Conservation (phyloP, 1,140 invertebrate species). For the Papilio glaucus region DNA sequence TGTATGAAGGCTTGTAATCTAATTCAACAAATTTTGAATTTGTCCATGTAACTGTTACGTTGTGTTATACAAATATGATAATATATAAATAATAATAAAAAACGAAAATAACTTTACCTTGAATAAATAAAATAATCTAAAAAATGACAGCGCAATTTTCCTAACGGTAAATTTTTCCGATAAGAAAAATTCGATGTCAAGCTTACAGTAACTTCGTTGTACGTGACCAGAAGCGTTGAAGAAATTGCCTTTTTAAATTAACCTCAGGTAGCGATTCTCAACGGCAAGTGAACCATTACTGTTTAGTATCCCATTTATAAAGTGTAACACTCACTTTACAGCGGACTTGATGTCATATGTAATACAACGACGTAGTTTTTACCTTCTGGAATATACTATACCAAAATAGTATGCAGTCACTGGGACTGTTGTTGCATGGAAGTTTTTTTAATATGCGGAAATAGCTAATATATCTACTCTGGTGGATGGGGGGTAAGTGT, state of each 20-base stretch:
- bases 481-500: too few species aligned
- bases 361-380: neutral
- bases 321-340: neutral
- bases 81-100: neutral
- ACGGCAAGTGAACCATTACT: slow-evolving; percentile 12
- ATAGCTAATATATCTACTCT: too few species aligned
- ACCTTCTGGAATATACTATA: too few species aligned
- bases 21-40: too few species aligned
- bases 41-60: too few species aligned
- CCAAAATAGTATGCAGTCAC: too few species aligned
- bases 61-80: too few species aligned
- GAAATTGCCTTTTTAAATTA: slow-evolving; percentile 24
- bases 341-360: neutral
- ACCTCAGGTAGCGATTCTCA: neutral
- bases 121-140: neutral
- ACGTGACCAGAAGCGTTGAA: slow-evolving; percentile 19
- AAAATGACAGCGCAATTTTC: neutral
- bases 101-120: neutral
- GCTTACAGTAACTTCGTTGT: slow-evolving; percentile 3
- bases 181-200: slow-evolving; percentile 10
- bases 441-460: too few species aligned
- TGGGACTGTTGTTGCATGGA: too few species aligned
- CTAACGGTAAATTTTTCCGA: neutral
- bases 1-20: too few species aligned
- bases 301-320: slow-evolving; percentile 6